Percentiles rank a stretch among this genome's conserved stretches.
Evolutionary conservation across 2,113 vertebrate genomes (phyloP).

Genomic region (Ailuropoda melanoleuca): DNA sequence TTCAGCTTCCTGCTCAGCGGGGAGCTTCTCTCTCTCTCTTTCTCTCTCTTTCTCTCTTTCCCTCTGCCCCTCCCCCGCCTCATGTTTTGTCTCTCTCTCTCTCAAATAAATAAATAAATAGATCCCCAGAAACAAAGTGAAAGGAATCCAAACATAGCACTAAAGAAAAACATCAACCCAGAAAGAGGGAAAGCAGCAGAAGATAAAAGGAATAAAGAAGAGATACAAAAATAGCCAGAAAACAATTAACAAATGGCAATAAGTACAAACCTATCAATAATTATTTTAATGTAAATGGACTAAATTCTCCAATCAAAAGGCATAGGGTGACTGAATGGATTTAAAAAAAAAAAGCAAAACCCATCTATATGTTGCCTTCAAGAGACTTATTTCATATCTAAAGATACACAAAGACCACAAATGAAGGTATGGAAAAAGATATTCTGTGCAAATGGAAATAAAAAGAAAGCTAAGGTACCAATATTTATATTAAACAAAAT

Average conservation of each 20-base stretch:
- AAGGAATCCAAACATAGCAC: neutral
- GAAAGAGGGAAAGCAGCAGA: neutral
- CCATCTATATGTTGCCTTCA: neutral
- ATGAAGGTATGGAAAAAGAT: neutral
- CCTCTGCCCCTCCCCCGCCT: too few species aligned
- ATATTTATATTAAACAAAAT: neutral
- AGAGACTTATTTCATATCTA: neutral
- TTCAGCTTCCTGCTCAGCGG: too few species aligned
- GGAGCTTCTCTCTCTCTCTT: too few species aligned
- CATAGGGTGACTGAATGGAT: neutral
- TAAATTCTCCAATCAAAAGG: neutral
- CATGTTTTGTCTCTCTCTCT: too few species aligned
- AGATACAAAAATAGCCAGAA: neutral
- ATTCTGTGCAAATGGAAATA: neutral
- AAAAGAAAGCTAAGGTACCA: neutral
- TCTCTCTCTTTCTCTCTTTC: too few species aligned
- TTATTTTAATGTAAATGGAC: neutral
- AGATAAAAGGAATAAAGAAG: neutral
- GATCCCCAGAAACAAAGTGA: neutral
- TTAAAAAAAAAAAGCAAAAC: neutral
- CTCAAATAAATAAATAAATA: too few species aligned
- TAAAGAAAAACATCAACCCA: neutral
- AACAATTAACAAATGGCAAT: neutral
- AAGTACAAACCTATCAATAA: neutral
- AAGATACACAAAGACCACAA: neutral